Evolutionary conservation across 2,113 vertebrate genomes (phyloP).

Genomic region (Ochotona curzoniae): DNA sequence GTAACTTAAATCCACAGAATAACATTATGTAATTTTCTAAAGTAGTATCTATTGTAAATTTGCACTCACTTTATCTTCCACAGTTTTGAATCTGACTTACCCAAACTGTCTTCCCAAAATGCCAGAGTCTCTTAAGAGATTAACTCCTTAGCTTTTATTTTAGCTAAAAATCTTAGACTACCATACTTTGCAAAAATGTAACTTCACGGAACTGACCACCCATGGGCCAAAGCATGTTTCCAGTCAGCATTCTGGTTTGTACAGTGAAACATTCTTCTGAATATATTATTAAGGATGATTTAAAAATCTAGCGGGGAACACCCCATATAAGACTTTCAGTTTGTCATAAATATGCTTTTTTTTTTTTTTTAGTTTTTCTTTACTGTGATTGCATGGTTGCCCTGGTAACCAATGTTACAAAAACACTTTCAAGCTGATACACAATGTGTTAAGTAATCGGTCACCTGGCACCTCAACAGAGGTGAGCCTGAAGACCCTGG

Average conservation of each 20-base stretch:
- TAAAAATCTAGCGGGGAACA: neutral
- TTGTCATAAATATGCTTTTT: too few relatives aligned
- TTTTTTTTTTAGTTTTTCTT: too few relatives aligned
- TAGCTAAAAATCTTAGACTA: neutral
- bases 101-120: neutral
- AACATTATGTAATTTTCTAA: neutral
- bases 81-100: neutral
- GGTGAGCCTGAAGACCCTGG: neutral
- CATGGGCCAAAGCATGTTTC: neutral
- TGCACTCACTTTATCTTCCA: neutral
- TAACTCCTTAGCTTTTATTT: neutral
- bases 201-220: slow-evolving; percentile 1
- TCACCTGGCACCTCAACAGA: neutral
- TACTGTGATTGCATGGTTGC: neutral
- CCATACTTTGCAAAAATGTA: neutral
- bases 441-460: neutral
- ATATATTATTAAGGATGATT: neutral
- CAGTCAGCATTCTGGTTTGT: neutral
- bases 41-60: neutral
- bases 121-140: neutral
- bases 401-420: neutral
- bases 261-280: slow-evolving; percentile 21
- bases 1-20: slow-evolving; percentile 32
- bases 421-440: neutral
- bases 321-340: too few relatives aligned